A percentile compares a stretch with the other conserved stretches of the same genome.
These are phyloP conservation scores for Plectus sambesii DNA, from an alignment of 1,140 invertebrate genomes.

Conservation along the genomic window DNA sequence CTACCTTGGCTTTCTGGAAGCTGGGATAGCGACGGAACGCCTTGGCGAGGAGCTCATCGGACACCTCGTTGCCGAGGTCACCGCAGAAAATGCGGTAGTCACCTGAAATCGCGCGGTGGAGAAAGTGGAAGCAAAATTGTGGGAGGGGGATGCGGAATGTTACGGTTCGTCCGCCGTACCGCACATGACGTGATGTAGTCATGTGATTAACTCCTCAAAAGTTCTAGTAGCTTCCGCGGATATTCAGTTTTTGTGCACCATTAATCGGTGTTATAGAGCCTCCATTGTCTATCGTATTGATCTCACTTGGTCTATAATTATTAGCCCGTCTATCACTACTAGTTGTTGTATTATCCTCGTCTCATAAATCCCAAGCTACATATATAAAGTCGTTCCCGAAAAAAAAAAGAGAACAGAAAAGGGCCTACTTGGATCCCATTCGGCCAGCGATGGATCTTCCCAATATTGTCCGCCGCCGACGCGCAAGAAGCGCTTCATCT, in stretches of 20 bases:
- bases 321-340: not conserved
- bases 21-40: slow-evolving; percentile 91
- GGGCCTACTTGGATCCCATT: slow-evolving; percentile 38
- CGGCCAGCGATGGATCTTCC: slow-evolving; percentile 43
- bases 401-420: not conserved
- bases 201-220: no score
- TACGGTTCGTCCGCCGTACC: not conserved
- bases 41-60: slow-evolving; percentile 80
- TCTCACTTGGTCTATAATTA: not conserved
- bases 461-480: slow-evolving; percentile 38
- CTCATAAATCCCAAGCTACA: no score
- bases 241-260: not conserved
- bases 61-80: slow-evolving; percentile 93
- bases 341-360: not conserved
- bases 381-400: not conserved
- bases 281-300: not conserved
- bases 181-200: not conserved
- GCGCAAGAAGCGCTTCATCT: slow-evolving; percentile 44
- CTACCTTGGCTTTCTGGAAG: slow-evolving; percentile 84
- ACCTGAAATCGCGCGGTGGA: slow-evolving; percentile 53
- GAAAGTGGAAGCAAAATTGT: not conserved
- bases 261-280: not conserved
- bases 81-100: slow-evolving; percentile 98
- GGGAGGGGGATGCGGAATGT: not conserved
- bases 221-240: not conserved